A percentile compares a stretch with the other conserved stretches of the same genome.
Evolutionary conservation across 2,888 invertebrate species (phyloP).

Genomic region (Ormyrus pomaceus): DNA sequence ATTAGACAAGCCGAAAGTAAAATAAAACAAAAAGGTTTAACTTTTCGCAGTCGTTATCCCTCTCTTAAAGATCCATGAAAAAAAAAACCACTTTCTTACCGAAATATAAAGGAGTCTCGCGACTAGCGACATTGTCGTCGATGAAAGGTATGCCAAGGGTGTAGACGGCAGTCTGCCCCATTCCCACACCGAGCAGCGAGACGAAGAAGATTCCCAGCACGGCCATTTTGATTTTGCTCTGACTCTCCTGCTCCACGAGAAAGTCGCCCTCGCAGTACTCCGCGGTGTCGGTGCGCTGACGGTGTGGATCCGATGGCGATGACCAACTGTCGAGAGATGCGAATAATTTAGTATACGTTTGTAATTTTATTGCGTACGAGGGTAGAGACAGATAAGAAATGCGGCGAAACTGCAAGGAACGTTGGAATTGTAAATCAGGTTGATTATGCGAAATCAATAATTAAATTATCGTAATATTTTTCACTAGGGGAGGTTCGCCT

Average conservation of each 20-base stretch:
- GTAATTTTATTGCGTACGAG: too few species aligned
- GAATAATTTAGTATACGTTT: background rate
- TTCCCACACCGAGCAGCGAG: conserved; percentile 91
- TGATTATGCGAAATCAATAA: too few species aligned
- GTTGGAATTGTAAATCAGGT: too few species aligned
- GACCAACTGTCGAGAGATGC: conserved; percentile 61
- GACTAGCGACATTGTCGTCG: conserved; percentile 94
- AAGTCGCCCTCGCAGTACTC: conserved; percentile 80
- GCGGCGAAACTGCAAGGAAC: too few species aligned
- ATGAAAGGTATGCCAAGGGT: conserved; percentile 95
- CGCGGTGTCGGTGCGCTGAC: conserved; percentile 63
- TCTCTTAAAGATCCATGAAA: background rate
- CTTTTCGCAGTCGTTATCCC: background rate
- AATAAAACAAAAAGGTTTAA: background rate
- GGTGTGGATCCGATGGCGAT: conserved; percentile 59
- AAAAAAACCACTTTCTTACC: conserved; percentile 78
- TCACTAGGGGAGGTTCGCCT: too few species aligned
- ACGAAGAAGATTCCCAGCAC: conserved; percentile 93
- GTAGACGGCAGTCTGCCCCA: conserved; percentile 94
- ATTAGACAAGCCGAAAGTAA: background rate
- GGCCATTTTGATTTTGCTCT: conserved; percentile 86
- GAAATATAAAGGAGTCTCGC: conserved; percentile 94
- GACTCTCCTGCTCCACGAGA: conserved; percentile 81
- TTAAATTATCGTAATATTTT: too few species aligned
- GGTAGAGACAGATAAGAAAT: too few species aligned